These are phyloP conservation scores for Hafferia zeledoni DNA, from an alignment of 2,797 vertebrate species.

Conservation along the genomic window DNA sequence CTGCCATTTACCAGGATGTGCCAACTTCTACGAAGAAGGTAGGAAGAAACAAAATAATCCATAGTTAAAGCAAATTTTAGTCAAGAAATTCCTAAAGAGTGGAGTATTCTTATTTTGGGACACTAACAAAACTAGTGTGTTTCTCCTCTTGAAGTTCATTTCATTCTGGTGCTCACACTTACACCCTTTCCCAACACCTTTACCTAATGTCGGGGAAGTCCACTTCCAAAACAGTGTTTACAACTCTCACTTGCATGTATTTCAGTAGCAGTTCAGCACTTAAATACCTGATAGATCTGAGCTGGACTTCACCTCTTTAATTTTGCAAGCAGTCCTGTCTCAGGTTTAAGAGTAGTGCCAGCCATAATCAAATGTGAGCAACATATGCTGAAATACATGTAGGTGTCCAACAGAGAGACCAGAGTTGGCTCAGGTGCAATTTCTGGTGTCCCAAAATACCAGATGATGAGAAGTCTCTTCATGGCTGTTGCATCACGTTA, in stretches of 20 bases:
- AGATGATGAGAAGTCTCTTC: fast-evolving
- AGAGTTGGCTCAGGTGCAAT: fast-evolving
- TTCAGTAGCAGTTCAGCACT: neutral
- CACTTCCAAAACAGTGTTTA: neutral
- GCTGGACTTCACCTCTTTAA: neutral
- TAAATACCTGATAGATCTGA: neutral
- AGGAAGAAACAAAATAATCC: neutral
- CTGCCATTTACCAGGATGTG: neutral
- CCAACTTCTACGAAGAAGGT: neutral
- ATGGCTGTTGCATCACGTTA: neutral
- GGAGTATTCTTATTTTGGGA: neutral
- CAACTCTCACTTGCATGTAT: neutral
- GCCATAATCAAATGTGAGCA: neutral
- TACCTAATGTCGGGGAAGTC: neutral
- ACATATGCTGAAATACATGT: neutral
- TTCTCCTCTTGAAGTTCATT: neutral
- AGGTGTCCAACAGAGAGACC: neutral
- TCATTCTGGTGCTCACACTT: neutral
- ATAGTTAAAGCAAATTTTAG: neutral
- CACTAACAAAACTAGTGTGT: neutral
- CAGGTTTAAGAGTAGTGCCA: neutral
- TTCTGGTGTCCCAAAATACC: neutral
- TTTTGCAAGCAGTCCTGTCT: neutral
- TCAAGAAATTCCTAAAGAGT: neutral
- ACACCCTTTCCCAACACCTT: neutral